phyloP scores from a whole-genome alignment of 2,888 invertebrate species.

The Lepidocyrtinus sp. region DNA sequence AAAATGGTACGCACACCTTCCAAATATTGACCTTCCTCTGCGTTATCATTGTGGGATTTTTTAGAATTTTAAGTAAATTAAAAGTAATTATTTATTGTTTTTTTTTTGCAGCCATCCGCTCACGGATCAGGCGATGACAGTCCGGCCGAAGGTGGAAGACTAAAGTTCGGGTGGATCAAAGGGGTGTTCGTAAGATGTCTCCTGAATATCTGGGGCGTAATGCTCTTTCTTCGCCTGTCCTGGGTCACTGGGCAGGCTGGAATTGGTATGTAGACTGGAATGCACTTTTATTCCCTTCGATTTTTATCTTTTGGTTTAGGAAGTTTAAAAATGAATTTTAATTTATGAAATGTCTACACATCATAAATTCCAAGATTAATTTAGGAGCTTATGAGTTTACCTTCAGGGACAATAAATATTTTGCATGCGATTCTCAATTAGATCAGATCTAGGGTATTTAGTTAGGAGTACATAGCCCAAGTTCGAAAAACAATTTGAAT shows the following conservation, averaged over 20 bases:
- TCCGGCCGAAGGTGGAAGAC: slow-evolving; percentile 74
- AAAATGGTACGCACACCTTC: not conserved
- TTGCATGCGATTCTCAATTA: no score
- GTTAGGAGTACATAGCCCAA: not conserved
- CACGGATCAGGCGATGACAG: slow-evolving; percentile 71
- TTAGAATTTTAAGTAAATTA: not conserved
- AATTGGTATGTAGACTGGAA: slow-evolving; percentile 81
- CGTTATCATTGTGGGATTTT: no score
- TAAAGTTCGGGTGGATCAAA: slow-evolving; percentile 98
- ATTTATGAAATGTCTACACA: not conserved
- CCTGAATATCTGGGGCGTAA: slow-evolving; percentile 98
- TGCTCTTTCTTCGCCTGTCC: slow-evolving; percentile 92
- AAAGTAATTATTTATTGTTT: not conserved
- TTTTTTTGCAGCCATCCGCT: slow-evolving; percentile 50
- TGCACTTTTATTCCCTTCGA: no score
- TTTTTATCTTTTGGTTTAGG: no score
- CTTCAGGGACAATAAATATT: no score
- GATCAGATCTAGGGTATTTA: not conserved
- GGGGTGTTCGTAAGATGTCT: slow-evolving; percentile 94
- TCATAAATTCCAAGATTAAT: not conserved
- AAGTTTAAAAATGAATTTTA: not conserved
- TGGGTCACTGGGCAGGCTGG: slow-evolving; percentile 99
- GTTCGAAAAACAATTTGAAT: not conserved
- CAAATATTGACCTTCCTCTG: not conserved
- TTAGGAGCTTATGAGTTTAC: no score